A percentile compares a stretch with the other conserved stretches of the same genome.
Evolutionary conservation across 2,888 invertebrate genomes (phyloP).

Genomic region (Microdon myrmicae): DNA sequence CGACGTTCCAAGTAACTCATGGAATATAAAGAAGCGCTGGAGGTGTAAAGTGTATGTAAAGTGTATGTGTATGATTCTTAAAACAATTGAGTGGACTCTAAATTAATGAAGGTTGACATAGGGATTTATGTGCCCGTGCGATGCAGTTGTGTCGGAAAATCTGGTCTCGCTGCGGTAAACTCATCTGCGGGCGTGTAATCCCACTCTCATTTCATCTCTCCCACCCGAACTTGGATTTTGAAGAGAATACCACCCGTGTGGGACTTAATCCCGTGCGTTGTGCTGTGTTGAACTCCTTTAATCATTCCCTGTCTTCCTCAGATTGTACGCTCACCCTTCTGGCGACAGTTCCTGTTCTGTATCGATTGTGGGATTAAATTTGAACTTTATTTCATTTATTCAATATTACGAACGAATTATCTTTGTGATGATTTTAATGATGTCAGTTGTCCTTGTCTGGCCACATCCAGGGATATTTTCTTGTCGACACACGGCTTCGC

Average conservation of each 20-base stretch:
- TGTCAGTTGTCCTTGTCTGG: too few relatives aligned
- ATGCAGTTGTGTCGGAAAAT: too few relatives aligned
- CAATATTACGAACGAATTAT: constrained; percentile 53
- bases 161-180: constrained; percentile 12
- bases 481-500: too few relatives aligned
- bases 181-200: constrained; percentile 23
- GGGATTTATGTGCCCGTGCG: too few relatives aligned
- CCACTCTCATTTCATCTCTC: neutral
- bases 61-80: too few relatives aligned
- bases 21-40: too few relatives aligned
- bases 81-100: too few relatives aligned
- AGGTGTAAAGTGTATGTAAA: too few relatives aligned
- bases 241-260: constrained; percentile 1
- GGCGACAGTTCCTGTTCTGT: constrained; percentile 41
- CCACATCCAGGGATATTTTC: too few relatives aligned
- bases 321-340: too few relatives aligned
- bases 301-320: constrained; percentile 23
- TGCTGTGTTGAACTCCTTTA: constrained; percentile 21
- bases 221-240: neutral
- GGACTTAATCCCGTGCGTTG: constrained; percentile 27
- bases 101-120: too few relatives aligned
- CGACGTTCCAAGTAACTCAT: constrained; percentile 14
- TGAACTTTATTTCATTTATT: constrained; percentile 54
- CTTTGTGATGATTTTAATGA: constrained; percentile 51
- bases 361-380: constrained; percentile 61